A percentile compares a stretch with the other conserved stretches of the same genome.
phyloP scores from a whole-genome alignment of 92 coral and sea anemone species.

The Anthopleura xanthogrammica region DNA sequence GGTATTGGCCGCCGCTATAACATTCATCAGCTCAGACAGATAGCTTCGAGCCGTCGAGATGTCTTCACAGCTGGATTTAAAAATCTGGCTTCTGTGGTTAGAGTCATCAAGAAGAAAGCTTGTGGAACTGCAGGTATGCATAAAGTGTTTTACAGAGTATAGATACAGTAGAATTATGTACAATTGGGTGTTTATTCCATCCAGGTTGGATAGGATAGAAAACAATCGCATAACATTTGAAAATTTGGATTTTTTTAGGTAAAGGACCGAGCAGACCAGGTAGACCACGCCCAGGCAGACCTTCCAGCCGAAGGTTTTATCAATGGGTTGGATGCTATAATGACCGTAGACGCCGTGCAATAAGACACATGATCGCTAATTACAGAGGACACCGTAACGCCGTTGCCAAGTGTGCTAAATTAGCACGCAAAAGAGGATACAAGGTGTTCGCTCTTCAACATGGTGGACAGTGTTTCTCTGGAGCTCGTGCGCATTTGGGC shows the following conservation, averaged over 20 bases:
- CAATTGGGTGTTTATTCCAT: too few species aligned
- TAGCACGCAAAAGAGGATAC: slow-evolving; percentile 38
- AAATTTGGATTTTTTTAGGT: not conserved
- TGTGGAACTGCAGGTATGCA: slow-evolving; percentile 59
- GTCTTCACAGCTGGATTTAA: slow-evolving; percentile 71
- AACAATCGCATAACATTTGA: too few species aligned
- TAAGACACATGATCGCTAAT: slow-evolving; percentile 43
- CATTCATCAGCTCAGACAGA: slow-evolving; percentile 48
- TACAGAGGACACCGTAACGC: slow-evolving; percentile 48
- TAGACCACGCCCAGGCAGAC: slow-evolving; percentile 50
- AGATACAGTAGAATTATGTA: too few species aligned
- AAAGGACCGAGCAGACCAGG: slow-evolving; percentile 37
- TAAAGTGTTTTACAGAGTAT: not conserved
- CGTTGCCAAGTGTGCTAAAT: slow-evolving; percentile 52
- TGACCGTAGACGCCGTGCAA: slow-evolving; percentile 51
- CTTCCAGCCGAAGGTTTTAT: slow-evolving; percentile 38
- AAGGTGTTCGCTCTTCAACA: slow-evolving; percentile 63
- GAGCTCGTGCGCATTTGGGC: slow-evolving; percentile 35
- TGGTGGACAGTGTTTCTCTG: slow-evolving; percentile 68
- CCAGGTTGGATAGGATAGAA: too few species aligned
- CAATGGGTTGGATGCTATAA: slow-evolving; percentile 75
- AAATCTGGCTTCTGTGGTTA: slow-evolving; percentile 43
- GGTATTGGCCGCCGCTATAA: slow-evolving; percentile 64
- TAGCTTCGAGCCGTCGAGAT: slow-evolving; percentile 50
- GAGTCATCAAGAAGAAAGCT: slow-evolving; percentile 58